Evolutionary conservation across 37 sponge, comb jelly and placozoan genomes (phyloP), one percentile per base, ranked within the genome.

Genomic region (Tethya wilhelma): DNA sequence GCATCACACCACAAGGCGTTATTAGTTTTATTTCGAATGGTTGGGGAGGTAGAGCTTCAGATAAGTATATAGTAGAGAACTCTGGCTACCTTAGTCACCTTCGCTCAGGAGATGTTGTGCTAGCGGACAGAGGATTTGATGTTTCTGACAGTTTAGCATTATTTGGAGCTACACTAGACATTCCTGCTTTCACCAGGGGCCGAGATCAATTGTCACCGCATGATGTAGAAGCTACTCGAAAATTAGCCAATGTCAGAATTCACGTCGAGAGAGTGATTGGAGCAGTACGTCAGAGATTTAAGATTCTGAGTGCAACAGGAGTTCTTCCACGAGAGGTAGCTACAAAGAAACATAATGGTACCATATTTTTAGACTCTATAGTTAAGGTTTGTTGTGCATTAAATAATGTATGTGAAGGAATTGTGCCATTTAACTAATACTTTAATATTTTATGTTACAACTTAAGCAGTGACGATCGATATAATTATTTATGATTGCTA

Each of bases 191-290:
- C 30, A 87, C 88, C 8, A 74, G 72, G 40, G 88, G 76, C 2
- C 7, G 32, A 11, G 37, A 33, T 33, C 88, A 87, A 38, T 58
- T 87, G 23, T 17, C 77, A 22, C 38, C 66, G 29, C 56, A 49
- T 40, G 79, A 86, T 37, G 79, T 86, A 32, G 86, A 86, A 78
- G 64, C 71, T 17, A 78, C 86, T 32, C 14, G 79, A 37, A 78
- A 78, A 30, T 7, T 86, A 58, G 72, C 85, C 1, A 75, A 77
- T 38, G 69, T 84, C 3, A 38, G 87, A 44, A 87, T 87, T n/a
- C 80, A 79, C 56, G 75, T 87, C 2, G 87, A 87, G 67, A 20
- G 87, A 38, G 66, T 79, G 38, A 87, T 87, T 79, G 87, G 87
- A 31, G 72, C 53, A 33, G 41, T 72, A 53, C 53, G 79, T 2